Conservation (phyloP, 2,888 invertebrate genomes). For the Dolichomitus sp. region DNA sequence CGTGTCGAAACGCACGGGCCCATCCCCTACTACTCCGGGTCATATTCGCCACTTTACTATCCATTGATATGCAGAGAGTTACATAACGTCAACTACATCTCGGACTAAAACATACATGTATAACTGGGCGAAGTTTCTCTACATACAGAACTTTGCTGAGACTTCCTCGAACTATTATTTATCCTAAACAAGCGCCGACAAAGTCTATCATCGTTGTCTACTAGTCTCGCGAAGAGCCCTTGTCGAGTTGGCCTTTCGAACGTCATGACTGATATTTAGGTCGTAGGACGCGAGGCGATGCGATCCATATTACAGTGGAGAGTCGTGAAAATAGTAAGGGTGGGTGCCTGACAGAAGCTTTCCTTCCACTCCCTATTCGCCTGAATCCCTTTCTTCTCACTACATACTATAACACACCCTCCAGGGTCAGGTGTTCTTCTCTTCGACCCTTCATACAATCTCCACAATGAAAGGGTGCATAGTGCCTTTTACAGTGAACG, state of each 20-base stretch:
- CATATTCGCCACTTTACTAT: neutral
- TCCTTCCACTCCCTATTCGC: neutral
- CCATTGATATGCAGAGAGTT: neutral
- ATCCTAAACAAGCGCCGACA: slow-evolving; percentile 19
- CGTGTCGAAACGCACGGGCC: no score
- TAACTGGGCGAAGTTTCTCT: slow-evolving; percentile 33
- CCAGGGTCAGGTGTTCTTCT: slow-evolving; percentile 27
- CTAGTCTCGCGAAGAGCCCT: slow-evolving; percentile 15
- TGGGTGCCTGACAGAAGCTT: neutral
- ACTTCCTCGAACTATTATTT: slow-evolving; percentile 55
- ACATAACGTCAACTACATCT: slow-evolving; percentile 7
- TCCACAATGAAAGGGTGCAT: slow-evolving; percentile 35
- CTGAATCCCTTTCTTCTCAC: neutral
- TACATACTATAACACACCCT: slow-evolving; percentile 8
- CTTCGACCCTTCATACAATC: slow-evolving; percentile 41
- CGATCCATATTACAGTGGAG: slow-evolving; percentile 21
- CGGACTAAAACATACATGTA: neutral
- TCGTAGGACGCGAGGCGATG: slow-evolving; percentile 12
- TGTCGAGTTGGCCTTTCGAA: slow-evolving; percentile 21
- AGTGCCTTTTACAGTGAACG: neutral
- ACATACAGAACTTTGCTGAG: slow-evolving; percentile 21
- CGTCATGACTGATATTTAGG: slow-evolving; percentile 33
- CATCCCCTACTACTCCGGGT: no score
- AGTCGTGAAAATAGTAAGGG: slow-evolving; percentile 9
- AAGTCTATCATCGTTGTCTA: slow-evolving; percentile 10